A percentile compares a stretch with the other conserved stretches of the same genome.
phyloP scores from a whole-genome alignment of 2,888 invertebrate genomes.

The Diarsia mendica region DNA sequence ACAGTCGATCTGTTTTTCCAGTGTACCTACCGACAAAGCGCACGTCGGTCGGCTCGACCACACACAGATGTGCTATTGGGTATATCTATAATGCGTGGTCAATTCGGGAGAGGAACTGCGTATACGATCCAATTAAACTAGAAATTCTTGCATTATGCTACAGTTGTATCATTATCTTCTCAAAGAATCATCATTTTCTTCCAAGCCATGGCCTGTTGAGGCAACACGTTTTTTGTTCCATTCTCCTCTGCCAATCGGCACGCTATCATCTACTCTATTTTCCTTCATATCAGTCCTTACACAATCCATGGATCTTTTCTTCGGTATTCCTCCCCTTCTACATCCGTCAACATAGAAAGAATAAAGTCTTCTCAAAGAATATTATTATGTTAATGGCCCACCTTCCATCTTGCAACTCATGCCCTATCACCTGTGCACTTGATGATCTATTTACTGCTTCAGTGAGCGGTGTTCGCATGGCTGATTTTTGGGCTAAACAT shows the following conservation, averaged over 20 bases:
- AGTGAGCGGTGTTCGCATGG: background rate
- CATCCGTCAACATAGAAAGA: too few species aligned
- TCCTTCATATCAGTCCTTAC: too few species aligned
- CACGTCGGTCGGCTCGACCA: conserved; percentile 32
- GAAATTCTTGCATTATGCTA: background rate
- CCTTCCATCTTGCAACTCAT: background rate
- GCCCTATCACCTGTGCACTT: too few species aligned
- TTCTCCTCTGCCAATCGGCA: too few species aligned
- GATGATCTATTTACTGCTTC: background rate
- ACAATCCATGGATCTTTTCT: too few species aligned
- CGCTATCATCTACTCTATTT: too few species aligned
- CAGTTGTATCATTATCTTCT: background rate
- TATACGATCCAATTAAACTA: conserved; percentile 3
- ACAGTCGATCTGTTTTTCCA: conserved; percentile 33
- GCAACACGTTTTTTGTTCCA: too few species aligned
- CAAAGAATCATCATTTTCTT: too few species aligned
- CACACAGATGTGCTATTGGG: conserved; percentile 49
- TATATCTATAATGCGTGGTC: conserved; percentile 48
- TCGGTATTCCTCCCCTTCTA: too few species aligned
- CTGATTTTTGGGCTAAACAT: background rate
- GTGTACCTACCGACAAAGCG: conserved; percentile 22
- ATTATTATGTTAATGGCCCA: background rate
- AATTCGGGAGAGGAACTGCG: conserved; percentile 28
- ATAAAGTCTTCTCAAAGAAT: too few species aligned
- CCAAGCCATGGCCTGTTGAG: too few species aligned